Evolutionary conservation across 2,113 vertebrate species (phyloP).

Genomic region (Eclectus roratus): DNA sequence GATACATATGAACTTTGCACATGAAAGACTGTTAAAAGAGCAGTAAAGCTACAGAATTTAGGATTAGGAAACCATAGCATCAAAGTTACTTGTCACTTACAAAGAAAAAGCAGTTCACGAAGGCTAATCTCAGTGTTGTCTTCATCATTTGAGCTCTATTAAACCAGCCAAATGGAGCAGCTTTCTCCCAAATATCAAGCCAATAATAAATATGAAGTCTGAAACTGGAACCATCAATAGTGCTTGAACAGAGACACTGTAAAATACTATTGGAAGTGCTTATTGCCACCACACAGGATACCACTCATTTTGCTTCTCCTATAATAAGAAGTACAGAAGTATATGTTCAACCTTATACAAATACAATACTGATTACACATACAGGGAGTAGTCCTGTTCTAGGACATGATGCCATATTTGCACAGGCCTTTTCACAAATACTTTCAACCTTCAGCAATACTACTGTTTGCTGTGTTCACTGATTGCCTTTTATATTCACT

Average conservation of each 20-base stretch:
- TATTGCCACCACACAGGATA: background rate
- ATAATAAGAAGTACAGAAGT: background rate
- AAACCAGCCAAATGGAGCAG: background rate
- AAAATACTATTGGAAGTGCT: background rate
- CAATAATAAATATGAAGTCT: background rate
- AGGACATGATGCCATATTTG: background rate
- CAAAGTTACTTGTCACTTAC: background rate
- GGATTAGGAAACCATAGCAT: background rate
- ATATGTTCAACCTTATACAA: background rate
- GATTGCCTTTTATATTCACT: background rate
- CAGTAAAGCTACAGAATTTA: background rate
- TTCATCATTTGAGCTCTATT: background rate
- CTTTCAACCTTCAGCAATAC: background rate
- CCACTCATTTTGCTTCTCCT: background rate
- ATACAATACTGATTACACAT: background rate
- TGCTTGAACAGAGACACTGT: background rate
- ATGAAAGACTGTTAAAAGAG: background rate
- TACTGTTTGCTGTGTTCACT: background rate
- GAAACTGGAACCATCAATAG: background rate
- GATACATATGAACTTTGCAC: background rate
- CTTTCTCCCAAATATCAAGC: background rate
- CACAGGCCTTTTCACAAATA: background rate
- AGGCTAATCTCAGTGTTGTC: background rate
- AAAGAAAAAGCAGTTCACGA: background rate
- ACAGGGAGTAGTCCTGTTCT: background rate